Evolutionary conservation across 2,888 invertebrate genomes (phyloP).

Genomic region (Lypha dubia): DNA sequence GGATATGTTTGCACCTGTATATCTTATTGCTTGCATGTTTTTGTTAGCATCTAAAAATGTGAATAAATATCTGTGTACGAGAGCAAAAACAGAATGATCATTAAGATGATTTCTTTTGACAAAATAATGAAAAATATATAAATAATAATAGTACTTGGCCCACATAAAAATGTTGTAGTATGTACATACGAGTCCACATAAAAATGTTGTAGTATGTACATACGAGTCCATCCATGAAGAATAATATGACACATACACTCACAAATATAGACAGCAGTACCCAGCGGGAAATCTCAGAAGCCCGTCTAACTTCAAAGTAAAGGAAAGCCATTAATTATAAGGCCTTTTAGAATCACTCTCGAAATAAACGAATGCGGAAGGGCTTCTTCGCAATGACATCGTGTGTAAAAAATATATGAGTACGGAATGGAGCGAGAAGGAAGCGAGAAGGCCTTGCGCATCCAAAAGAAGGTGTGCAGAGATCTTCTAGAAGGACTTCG

Average conservation of each 20-base stretch:
- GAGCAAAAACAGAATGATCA: neutral
- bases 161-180: neutral
- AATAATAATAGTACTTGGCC: neutral
- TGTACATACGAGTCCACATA: neutral
- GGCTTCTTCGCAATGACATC: too few species aligned
- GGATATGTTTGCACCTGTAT: neutral
- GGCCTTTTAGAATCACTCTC: too few species aligned
- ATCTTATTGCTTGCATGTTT: neutral
- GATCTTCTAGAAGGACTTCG: too few species aligned
- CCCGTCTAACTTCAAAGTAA: too few species aligned
- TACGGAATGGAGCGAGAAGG: too few species aligned
- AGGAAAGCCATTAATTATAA: too few species aligned
- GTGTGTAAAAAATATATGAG: too few species aligned
- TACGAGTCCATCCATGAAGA: neutral
- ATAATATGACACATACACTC: neutral
- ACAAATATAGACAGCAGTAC: neutral
- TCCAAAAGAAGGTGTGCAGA: too few species aligned
- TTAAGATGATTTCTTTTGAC: conserved; percentile 2
- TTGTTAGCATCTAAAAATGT: neutral
- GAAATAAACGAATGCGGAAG: too few species aligned
- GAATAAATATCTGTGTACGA: neutral
- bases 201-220: neutral
- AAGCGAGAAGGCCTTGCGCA: too few species aligned
- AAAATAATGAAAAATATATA: neutral
- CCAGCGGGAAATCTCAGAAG: too few species aligned